Evolutionary conservation across 2,888 invertebrate genomes (phyloP).

Genomic region (Eledona agricola): DNA sequence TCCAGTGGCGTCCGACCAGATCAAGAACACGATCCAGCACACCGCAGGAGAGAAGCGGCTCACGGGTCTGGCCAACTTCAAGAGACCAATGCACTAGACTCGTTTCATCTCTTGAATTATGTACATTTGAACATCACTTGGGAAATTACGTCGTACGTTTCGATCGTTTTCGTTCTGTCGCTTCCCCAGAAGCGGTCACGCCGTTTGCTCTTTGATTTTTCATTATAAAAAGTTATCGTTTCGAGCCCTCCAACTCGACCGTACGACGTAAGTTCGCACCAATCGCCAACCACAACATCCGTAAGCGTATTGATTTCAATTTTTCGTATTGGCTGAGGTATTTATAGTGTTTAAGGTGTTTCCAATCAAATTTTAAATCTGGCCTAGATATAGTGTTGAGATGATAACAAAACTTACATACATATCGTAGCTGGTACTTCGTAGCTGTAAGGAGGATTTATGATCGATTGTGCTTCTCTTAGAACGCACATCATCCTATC

Average conservation of each 20-base stretch:
- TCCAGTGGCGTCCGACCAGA: constrained; percentile 81
- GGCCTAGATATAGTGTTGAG: constrained; percentile 55
- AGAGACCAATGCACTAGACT: constrained; percentile 62
- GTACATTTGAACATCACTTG: constrained; percentile 36
- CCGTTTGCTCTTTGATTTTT: constrained; percentile 19
- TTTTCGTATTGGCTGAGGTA: constrained; percentile 58
- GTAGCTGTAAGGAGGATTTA: constrained; percentile 37
- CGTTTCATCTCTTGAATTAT: constrained; percentile 26
- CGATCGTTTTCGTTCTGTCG: constrained; percentile 15
- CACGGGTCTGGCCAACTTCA: constrained; percentile 66
- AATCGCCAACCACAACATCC: constrained; percentile 20
- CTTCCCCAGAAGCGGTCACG: constrained; percentile 11
- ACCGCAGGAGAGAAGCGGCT: constrained; percentile 85
- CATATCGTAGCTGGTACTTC: constrained; percentile 49
- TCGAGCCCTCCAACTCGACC: constrained; percentile 45
- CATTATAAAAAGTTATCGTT: constrained; percentile 24
- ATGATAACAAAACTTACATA: constrained; percentile 37
- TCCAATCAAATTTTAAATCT: constrained; percentile 53
- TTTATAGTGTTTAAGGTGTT: constrained; percentile 54
- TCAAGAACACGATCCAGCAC: constrained; percentile 75
- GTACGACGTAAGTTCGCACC: constrained; percentile 26
- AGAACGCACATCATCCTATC: constrained; percentile 48
- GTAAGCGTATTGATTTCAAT: constrained; percentile 35
- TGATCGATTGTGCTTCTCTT: constrained; percentile 41
- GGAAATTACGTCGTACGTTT: constrained; percentile 38